Evolutionary conservation across 2,888 invertebrate species (phyloP).

Genomic region (Microplitis deprimator): DNA sequence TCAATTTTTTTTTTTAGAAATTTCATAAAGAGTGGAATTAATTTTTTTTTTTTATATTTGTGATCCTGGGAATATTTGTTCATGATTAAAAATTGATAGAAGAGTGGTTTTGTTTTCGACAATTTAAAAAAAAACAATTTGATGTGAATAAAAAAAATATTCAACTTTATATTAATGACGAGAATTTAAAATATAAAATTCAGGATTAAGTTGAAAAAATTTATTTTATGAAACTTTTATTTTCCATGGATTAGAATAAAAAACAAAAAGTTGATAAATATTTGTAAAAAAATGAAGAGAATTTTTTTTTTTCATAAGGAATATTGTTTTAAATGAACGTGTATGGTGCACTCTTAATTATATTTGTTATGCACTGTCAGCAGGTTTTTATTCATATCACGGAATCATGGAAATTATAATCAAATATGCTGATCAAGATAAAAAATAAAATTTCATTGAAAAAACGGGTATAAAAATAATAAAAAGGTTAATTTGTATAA

Average conservation of each 20-base stretch:
- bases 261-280: neutral
- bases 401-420: conserved; percentile 13
- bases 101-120: no score
- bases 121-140: neutral
- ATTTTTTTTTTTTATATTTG: no score
- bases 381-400: conserved; percentile 17
- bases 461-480: conserved; percentile 1
- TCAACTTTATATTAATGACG: no score
- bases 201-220: neutral
- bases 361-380: conserved; percentile 13
- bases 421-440: conserved; percentile 36
- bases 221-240: no score
- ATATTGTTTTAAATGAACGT: neutral
- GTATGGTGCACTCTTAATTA: conserved; percentile 4
- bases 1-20: no score
- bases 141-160: neutral
- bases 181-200: neutral
- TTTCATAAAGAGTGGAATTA: no score
- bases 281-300: neutral
- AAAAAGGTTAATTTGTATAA: neutral
- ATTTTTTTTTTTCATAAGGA: neutral
- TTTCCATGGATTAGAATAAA: neutral
- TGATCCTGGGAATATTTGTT: no score
- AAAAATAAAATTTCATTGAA: conserved; percentile 21
- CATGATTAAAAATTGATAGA: no score